A percentile compares a stretch with the other conserved stretches of the same genome.
Conservation (phyloP, 2,888 invertebrate species). For the Coremacera marginata region DNA sequence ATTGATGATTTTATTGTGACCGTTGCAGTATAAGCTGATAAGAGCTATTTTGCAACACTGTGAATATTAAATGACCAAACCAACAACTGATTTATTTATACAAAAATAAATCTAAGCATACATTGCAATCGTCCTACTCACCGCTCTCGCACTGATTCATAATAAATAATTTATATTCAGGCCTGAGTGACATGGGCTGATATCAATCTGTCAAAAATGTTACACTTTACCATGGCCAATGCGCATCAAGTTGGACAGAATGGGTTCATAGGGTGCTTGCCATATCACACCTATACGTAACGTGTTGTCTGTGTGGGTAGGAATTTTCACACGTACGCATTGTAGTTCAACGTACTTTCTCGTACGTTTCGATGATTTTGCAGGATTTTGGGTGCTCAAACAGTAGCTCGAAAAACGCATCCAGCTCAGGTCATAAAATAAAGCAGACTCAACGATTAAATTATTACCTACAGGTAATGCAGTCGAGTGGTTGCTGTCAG, state of each 20-base stretch:
- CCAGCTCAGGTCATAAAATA: not conserved
- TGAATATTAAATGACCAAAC: no score
- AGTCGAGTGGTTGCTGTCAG: constrained; percentile 24
- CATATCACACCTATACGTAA: not conserved
- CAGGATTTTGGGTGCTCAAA: not conserved
- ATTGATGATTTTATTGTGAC: no score
- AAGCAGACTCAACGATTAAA: constrained; percentile 17
- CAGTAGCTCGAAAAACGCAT: not conserved
- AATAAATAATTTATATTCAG: constrained; percentile 9
- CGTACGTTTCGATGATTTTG: not conserved
- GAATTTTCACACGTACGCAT: not conserved
- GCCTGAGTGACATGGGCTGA: not conserved
- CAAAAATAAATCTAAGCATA: no score
- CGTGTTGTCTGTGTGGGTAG: not conserved
- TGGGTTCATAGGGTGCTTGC: not conserved
- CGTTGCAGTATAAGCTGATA: no score
- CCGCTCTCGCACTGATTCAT: not conserved
- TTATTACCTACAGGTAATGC: constrained; percentile 27
- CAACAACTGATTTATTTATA: no score
- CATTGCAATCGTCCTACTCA: no score
- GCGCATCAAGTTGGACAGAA: not conserved
- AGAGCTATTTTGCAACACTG: no score
- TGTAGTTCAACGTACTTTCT: not conserved
- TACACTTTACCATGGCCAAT: not conserved
- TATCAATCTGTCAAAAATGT: constrained; percentile 15